A percentile compares a stretch with the other conserved stretches of the same genome.
phyloP scores from a whole-genome alignment of 2,888 invertebrate genomes.

The Drosophila anceps region DNA sequence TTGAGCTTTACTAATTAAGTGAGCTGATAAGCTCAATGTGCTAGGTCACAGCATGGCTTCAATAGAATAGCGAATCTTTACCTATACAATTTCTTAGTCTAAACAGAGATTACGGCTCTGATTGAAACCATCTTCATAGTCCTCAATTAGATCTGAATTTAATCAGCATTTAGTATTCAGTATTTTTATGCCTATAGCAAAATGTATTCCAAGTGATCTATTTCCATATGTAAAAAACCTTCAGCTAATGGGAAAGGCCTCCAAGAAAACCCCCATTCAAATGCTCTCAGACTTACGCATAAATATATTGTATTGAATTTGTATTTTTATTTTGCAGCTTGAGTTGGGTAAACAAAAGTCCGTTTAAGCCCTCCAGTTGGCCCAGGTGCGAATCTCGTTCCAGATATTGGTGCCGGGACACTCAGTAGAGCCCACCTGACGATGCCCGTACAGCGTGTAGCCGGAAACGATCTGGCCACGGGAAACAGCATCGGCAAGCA shows the following conservation, averaged over 20 bases:
- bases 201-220: background rate
- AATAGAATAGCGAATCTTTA: background rate
- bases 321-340: conserved; percentile 41
- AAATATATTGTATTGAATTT: conserved; percentile 33
- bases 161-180: too few relatives aligned
- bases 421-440: conserved; percentile 80
- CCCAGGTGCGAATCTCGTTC: conserved; percentile 80
- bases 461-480: conserved; percentile 71
- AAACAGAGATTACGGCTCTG: too few relatives aligned
- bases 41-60: background rate
- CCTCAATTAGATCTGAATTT: too few relatives aligned
- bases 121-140: too few relatives aligned
- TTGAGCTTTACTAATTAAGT: background rate
- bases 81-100: too few relatives aligned
- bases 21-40: background rate
- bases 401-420: conserved; percentile 82
- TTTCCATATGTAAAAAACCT: conserved; percentile 2
- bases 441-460: conserved; percentile 81
- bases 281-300: background rate
- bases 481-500: conserved; percentile 72
- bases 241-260: conserved; percentile 14
- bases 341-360: too few relatives aligned
- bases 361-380: conserved; percentile 78
- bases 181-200: too few relatives aligned
- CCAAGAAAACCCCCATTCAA: conserved; percentile 8